phyloP scores from a whole-genome alignment of 2,797 vertebrate species.

The Chanos chanos region DNA sequence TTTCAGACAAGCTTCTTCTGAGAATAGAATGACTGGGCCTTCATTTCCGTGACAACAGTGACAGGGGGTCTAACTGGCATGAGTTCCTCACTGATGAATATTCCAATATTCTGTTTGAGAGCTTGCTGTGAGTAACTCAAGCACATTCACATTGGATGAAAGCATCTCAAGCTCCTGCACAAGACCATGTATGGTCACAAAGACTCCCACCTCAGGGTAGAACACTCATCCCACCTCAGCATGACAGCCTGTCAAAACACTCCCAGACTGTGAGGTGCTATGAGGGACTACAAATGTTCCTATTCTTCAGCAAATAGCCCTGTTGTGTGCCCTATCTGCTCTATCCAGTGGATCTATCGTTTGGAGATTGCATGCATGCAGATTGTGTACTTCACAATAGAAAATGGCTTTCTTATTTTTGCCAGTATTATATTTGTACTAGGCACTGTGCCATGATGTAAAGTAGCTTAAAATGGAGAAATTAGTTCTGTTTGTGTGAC shows the following conservation, averaged over 20 bases:
- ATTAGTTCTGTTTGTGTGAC: slow-evolving; percentile 14
- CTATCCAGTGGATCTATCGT: not conserved
- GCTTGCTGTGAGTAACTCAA: slow-evolving; percentile 3
- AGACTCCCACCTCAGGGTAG: not conserved
- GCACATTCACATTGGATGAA: slow-evolving; percentile 5
- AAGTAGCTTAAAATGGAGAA: slow-evolving; percentile 17
- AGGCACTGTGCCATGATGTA: not conserved
- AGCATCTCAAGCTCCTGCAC: not conserved
- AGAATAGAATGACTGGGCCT: slow-evolving; percentile 5
- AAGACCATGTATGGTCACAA: no score
- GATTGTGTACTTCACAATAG: not conserved
- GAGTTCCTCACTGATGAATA: not conserved
- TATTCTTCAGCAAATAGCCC: not conserved
- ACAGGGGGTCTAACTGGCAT: no score
- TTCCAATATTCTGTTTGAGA: not conserved
- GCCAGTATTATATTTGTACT: not conserved
- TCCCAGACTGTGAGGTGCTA: not conserved
- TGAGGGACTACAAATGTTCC: not conserved
- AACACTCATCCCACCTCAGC: not conserved
- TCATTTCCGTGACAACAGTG: no score
- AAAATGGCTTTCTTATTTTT: not conserved
- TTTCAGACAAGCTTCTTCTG: not conserved
- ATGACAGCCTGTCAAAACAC: not conserved
- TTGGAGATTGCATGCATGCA: slow-evolving; percentile 4
- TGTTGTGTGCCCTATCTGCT: not conserved